Evolutionary conservation across 2,113 vertebrate genomes (phyloP).

Genomic region (Colaptes auratus): DNA sequence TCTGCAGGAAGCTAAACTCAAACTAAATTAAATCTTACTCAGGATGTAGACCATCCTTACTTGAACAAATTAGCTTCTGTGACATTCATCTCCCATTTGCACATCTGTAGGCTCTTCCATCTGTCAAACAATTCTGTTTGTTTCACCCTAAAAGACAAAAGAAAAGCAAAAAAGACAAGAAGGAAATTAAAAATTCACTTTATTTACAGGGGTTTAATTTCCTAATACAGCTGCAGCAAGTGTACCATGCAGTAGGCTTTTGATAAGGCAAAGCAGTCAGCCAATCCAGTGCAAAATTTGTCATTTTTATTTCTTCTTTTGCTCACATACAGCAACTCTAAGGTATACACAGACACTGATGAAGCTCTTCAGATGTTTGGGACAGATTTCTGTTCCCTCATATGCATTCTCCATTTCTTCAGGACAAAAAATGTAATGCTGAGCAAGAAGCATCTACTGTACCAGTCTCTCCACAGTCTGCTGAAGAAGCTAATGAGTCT

Average conservation of each 20-base stretch:
- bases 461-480: background rate
- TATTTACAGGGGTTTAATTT: background rate
- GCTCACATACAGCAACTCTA: background rate
- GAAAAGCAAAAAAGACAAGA: background rate
- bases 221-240: background rate
- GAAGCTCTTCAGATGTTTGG: background rate
- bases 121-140: conserved; percentile 95
- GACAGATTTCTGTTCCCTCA: background rate
- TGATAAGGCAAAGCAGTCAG: background rate
- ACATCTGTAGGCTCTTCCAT: conserved; percentile 94
- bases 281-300: background rate
- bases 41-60: conserved; percentile 73
- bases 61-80: conserved; percentile 92
- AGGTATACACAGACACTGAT: background rate
- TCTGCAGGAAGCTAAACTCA: background rate
- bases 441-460: background rate
- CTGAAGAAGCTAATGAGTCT: background rate
- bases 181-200: background rate
- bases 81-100: conserved; percentile 92
- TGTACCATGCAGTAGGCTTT: background rate
- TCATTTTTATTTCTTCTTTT: background rate
- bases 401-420: background rate
- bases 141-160: conserved; percentile 85
- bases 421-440: background rate
- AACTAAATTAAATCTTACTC: background rate